Percentiles rank a stretch among this genome's conserved stretches.
Conservation (phyloP, 2,888 invertebrate species). For the Pammene aurita region DNA sequence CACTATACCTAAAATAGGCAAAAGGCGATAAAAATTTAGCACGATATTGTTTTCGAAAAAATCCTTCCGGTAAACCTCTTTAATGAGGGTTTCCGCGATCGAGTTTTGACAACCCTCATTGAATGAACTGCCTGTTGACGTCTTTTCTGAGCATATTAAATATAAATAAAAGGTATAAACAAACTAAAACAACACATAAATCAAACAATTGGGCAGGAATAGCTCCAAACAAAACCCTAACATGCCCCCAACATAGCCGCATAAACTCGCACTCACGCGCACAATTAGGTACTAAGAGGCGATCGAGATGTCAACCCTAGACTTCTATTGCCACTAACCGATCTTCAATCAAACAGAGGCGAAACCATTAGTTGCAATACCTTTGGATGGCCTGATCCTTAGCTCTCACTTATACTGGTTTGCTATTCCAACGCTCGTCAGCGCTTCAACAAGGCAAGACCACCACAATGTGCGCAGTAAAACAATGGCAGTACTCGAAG, state of each 20-base stretch:
- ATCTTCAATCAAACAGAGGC: neutral
- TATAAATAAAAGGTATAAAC: no score
- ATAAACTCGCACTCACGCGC: slow-evolving; percentile 28
- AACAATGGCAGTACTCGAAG: slow-evolving; percentile 70
- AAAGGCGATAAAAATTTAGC: no score
- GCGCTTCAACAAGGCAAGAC: neutral
- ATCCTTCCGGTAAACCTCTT: no score
- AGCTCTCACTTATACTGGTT: slow-evolving; percentile 1
- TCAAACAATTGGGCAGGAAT: neutral
- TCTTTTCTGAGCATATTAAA: no score
- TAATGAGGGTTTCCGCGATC: no score
- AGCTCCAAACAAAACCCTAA: slow-evolving; percentile 15
- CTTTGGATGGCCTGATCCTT: neutral
- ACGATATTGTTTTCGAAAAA: no score
- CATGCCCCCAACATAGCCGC: slow-evolving; percentile 10
- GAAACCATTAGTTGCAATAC: neutral
- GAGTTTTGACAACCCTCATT: no score
- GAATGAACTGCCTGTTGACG: no score
- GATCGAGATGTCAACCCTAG: slow-evolving; percentile 68
- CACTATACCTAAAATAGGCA: no score
- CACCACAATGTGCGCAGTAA: slow-evolving; percentile 54
- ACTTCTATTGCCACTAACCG: slow-evolving; percentile 45
- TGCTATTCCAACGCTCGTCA: neutral
- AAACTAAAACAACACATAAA: neutral
- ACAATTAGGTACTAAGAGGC: slow-evolving; percentile 71